phyloP scores from a whole-genome alignment of 2,797 vertebrate genomes.

The Petrocephalus sullivani region DNA sequence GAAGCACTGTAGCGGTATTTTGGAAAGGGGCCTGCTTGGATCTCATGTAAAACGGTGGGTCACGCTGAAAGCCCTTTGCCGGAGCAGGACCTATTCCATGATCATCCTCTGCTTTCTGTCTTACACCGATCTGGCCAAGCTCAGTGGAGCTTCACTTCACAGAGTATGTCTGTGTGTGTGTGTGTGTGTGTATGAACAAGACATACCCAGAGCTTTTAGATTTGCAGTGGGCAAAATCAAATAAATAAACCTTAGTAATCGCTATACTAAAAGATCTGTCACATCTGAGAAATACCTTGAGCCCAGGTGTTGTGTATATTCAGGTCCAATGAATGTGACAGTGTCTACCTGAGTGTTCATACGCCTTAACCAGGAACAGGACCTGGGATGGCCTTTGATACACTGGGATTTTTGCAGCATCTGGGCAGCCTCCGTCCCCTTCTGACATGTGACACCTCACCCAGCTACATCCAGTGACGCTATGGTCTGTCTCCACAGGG shows the following conservation, averaged over 20 bases:
- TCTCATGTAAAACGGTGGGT: not conserved
- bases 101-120: not conserved
- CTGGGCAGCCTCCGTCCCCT: conserved; percentile 20
- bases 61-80: conserved; percentile 14
- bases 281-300: not conserved
- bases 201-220: not conserved
- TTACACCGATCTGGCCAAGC: not conserved
- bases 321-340: not conserved
- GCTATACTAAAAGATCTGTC: not conserved
- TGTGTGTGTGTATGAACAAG: not conserved
- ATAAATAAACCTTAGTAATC: not conserved
- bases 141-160: not conserved
- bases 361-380: not conserved
- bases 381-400: not conserved
- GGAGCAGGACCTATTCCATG: not conserved
- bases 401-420: not conserved
- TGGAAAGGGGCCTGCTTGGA: conserved; percentile 1
- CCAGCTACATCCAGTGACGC: conserved; percentile 23
- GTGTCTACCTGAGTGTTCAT: not conserved
- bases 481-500: conserved; percentile 57
- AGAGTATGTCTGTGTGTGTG: not conserved
- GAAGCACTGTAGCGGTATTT: not conserved
- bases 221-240: not conserved
- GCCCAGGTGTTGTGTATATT: not conserved
- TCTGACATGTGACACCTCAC: conserved; percentile 32